Evolutionary conservation across 2,888 invertebrate species (phyloP).

Genomic region (Anoncus sp.): DNA sequence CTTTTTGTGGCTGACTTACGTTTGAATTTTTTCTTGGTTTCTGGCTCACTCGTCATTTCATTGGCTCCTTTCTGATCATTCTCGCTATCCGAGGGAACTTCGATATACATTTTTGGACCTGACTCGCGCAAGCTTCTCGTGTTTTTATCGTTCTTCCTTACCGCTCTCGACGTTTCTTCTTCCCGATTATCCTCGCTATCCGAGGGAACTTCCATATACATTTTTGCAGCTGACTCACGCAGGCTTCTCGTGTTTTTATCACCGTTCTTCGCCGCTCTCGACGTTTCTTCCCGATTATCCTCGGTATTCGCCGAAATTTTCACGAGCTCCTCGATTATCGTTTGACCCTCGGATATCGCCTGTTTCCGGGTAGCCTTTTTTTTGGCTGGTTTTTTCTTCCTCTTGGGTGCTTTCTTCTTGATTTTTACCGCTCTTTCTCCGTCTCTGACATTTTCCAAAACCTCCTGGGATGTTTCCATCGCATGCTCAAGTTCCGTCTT

Average conservation of each 20-base stretch:
- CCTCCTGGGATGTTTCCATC: neutral
- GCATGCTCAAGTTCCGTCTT: too few relatives aligned
- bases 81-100: neutral
- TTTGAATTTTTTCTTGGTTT: neutral
- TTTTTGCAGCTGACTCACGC: too few relatives aligned
- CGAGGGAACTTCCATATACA: neutral
- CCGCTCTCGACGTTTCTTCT: neutral
- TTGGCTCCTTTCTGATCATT: neutral
- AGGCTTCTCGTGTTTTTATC: neutral
- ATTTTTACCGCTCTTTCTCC: too few relatives aligned
- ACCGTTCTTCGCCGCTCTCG: neutral
- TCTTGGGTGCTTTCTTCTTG: neutral
- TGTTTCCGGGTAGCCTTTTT: neutral
- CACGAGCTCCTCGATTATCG: neutral
- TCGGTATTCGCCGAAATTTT: neutral
- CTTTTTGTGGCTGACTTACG: too few relatives aligned
- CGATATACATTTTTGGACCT: too few relatives aligned
- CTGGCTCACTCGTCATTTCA: too few relatives aligned
- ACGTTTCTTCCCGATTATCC: neutral
- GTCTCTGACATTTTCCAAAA: neutral
- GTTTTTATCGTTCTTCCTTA: neutral
- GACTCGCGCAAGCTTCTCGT: neutral
- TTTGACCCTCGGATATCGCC: neutral
- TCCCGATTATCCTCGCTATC: neutral
- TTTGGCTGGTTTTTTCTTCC: neutral